phyloP scores from a whole-genome alignment of 2,113 vertebrate genomes.

The Excalfactoria chinensis region DNA sequence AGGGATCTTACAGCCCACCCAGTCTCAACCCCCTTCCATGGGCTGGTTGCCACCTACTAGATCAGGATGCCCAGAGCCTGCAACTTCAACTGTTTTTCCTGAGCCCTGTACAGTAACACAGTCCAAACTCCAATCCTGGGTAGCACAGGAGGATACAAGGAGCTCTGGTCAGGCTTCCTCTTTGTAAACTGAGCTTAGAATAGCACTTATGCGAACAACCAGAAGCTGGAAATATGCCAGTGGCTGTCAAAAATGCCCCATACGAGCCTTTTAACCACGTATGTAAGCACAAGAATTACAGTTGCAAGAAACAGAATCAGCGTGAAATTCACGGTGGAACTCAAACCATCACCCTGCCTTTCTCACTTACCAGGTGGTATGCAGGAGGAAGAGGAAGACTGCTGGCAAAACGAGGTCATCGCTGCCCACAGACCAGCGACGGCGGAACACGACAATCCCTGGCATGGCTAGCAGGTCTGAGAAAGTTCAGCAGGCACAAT shows the following conservation, averaged over 20 bases:
- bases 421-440: constrained; percentile 99
- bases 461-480: constrained; percentile 85
- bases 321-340: not conserved
- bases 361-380: constrained; percentile 92
- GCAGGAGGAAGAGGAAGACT: constrained; percentile 96
- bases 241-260: not conserved
- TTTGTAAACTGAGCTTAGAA: not conserved
- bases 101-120: not conserved
- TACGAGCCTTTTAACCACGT: not conserved
- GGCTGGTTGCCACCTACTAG: not conserved
- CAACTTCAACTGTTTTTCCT: not conserved
- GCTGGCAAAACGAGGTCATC: constrained; percentile 99
- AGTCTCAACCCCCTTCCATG: not conserved
- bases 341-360: not conserved
- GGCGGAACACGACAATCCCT: constrained; percentile 98
- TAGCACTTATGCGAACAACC: not conserved
- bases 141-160: not conserved
- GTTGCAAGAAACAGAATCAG: not conserved
- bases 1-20: not conserved
- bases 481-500: constrained; percentile 71
- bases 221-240: not conserved
- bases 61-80: not conserved
- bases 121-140: not conserved
- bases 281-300: not conserved
- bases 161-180: not conserved